Percentiles rank a stretch among this genome's conserved stretches.
phyloP scores from a whole-genome alignment of 2,797 vertebrate genomes.

The Ctenochaetus hawaiiensis region DNA sequence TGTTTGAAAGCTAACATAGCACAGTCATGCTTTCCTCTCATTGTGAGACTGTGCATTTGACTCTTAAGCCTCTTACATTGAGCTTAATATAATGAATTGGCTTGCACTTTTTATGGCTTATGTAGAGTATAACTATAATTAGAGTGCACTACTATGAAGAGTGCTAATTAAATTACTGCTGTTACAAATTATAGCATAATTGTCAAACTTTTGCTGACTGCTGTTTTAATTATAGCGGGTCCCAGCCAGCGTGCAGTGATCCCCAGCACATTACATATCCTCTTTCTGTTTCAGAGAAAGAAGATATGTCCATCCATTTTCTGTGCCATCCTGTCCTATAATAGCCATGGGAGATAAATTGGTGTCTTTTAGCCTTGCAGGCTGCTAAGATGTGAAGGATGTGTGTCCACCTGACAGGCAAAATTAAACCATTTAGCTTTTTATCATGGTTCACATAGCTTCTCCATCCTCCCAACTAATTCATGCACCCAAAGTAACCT shows the following conservation, averaged over 20 bases:
- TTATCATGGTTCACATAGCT: slow-evolving; percentile 52
- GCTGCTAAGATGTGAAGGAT: slow-evolving; percentile 61
- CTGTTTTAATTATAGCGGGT: slow-evolving; percentile 61
- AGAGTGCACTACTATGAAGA: slow-evolving; percentile 42
- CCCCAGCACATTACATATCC: slow-evolving; percentile 60
- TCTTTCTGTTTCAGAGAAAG: slow-evolving; percentile 42
- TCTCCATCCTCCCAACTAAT: slow-evolving; percentile 45
- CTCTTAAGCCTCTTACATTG: slow-evolving; percentile 27
- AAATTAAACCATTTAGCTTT: slow-evolving; percentile 67
- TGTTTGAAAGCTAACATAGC: slow-evolving; percentile 23
- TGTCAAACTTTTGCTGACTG: slow-evolving; percentile 68
- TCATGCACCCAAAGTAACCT: slow-evolving; percentile 51
- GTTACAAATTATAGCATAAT: slow-evolving; percentile 61
- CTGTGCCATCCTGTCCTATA: slow-evolving; percentile 48
- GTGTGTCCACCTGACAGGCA: slow-evolving; percentile 53
- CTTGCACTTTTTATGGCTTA: slow-evolving; percentile 14
- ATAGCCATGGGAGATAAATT: slow-evolving; percentile 71
- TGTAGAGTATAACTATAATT: slow-evolving; percentile 46
- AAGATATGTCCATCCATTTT: slow-evolving; percentile 59
- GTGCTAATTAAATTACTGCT: slow-evolving; percentile 61
- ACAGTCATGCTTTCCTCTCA: slow-evolving; percentile 20
- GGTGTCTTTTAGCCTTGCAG: slow-evolving; percentile 65
- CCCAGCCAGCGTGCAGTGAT: slow-evolving; percentile 55
- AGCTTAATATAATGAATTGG: slow-evolving; percentile 43
- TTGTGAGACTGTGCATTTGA: slow-evolving; percentile 40